Conservation (phyloP, 1,140 invertebrate species). For the Capitella teleta region DNA sequence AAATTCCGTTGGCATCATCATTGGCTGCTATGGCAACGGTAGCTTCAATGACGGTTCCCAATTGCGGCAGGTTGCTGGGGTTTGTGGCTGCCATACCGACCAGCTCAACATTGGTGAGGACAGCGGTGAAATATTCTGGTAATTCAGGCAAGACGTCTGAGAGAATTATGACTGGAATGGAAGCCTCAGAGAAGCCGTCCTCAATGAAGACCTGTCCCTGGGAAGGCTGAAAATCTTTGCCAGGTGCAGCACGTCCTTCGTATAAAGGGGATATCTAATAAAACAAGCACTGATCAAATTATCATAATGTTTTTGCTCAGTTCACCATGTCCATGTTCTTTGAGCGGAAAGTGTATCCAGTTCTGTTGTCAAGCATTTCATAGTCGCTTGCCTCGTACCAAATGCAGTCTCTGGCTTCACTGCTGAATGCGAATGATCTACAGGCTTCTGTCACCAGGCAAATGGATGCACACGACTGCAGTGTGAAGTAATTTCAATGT, state of each 20-base stretch:
- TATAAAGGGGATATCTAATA: background rate
- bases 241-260: background rate
- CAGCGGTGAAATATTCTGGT: constrained; percentile 27
- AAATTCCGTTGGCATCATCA: constrained; percentile 33
- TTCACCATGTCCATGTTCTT: background rate
- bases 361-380: background rate
- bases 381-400: background rate
- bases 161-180: constrained; percentile 22
- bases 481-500: background rate
- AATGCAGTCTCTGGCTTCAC: background rate
- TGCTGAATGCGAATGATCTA: constrained; percentile 15
- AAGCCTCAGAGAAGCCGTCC: constrained; percentile 19
- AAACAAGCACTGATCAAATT: background rate
- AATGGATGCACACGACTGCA: constrained; percentile 22
- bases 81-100: constrained; percentile 7
- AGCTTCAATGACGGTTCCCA: constrained; percentile 19
- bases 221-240: background rate
- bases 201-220: constrained; percentile 20
- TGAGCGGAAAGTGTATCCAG: background rate
- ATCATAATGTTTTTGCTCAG: background rate
- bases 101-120: constrained; percentile 24
- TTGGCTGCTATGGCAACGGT: constrained; percentile 25
- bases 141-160: constrained; percentile 25
- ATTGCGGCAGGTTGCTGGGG: constrained; percentile 18
- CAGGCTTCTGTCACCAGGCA: constrained; percentile 21